Evolutionary conservation across 2,888 invertebrate genomes (phyloP).

Genomic region (Drosophila longiperda): DNA sequence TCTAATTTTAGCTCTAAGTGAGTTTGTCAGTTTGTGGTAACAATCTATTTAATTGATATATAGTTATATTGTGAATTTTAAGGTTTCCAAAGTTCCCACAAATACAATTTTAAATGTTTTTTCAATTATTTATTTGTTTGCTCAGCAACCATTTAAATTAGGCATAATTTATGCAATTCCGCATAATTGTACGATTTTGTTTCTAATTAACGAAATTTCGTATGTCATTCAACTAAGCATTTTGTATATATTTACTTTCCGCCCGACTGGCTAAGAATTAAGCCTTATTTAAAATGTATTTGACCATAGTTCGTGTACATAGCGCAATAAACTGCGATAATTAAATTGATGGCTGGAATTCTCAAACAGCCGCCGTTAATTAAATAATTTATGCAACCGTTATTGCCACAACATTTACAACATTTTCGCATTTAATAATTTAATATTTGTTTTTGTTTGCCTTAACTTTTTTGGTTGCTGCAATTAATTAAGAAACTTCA

Average conservation of each 20-base stretch:
- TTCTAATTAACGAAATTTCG: conserved; percentile 57
- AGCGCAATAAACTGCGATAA: conserved; percentile 53
- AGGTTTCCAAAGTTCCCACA: neutral
- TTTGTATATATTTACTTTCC: conserved; percentile 54
- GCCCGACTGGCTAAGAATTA: neutral
- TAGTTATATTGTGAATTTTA: neutral
- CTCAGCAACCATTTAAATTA: neutral
- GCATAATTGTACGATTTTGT: conserved; percentile 44
- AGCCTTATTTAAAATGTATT: conserved; percentile 38
- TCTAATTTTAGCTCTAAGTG: neutral
- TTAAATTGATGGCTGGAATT: conserved; percentile 58
- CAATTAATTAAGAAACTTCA: conserved; percentile 20
- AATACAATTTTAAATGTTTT: neutral
- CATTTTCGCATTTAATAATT: conserved; percentile 9
- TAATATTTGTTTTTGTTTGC: conserved; percentile 2
- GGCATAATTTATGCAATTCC: conserved; percentile 33
- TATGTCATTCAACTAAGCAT: conserved; percentile 24
- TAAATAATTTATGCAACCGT: conserved; percentile 50
- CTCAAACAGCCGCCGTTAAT: conserved; percentile 43
- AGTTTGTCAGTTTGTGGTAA: neutral
- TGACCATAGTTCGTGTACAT: conserved; percentile 28
- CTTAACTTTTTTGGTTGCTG: neutral
- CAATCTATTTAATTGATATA: neutral
- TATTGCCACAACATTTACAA: neutral
- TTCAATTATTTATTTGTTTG: neutral